These are phyloP conservation scores for Phasia obesa DNA, from an alignment of 2,888 invertebrate species.

Conservation along the genomic window DNA sequence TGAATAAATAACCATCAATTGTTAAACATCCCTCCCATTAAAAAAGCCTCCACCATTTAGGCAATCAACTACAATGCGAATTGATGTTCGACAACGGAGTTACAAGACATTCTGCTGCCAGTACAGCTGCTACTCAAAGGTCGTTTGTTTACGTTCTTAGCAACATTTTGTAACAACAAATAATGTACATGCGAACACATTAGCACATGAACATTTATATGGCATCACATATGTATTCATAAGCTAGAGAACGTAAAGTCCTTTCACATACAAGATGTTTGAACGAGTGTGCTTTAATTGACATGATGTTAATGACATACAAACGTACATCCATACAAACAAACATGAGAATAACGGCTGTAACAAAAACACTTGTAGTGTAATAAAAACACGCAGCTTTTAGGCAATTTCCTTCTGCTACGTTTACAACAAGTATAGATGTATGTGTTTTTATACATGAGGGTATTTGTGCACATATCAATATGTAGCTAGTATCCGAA, in stretches of 20 bases:
- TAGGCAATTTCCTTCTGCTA: constrained; percentile 50
- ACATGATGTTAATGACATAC: constrained; percentile 14
- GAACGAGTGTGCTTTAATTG: neutral
- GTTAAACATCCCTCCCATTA: constrained; percentile 1
- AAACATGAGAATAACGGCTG: neutral
- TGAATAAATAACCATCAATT: neutral
- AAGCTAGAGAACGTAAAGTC: constrained; percentile 18
- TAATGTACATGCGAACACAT: constrained; percentile 14
- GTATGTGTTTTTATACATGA: neutral
- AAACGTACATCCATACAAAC: neutral
- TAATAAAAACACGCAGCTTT: constrained; percentile 36
- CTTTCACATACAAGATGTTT: constrained; percentile 26
- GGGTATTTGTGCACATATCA: neutral
- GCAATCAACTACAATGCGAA: constrained; percentile 47
- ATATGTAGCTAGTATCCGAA: neutral
- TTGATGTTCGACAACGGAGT: constrained; percentile 48
- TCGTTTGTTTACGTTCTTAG: constrained; percentile 59
- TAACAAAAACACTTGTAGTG: constrained; percentile 18
- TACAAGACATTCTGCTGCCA: neutral
- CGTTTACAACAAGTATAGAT: constrained; percentile 26
- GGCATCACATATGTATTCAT: neutral
- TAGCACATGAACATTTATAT: constrained; percentile 9
- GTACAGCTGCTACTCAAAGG: constrained; percentile 45
- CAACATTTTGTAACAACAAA: constrained; percentile 58
- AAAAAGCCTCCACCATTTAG: constrained; percentile 12